Conservation (phyloP, 1,140 invertebrate genomes). For the Teleogryllus occipitalis region DNA sequence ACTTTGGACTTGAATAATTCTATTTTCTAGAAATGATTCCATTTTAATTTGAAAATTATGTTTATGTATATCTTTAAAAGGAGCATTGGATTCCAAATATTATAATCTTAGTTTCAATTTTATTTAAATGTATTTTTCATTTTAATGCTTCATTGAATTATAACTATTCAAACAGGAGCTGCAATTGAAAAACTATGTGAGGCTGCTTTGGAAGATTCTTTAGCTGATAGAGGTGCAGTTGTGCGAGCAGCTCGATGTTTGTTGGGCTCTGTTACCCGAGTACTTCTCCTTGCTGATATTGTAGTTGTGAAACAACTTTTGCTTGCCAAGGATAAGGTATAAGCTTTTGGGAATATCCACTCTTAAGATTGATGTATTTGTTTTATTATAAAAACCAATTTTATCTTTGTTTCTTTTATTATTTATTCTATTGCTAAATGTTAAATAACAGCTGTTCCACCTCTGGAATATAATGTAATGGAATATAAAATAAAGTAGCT, state of each 20-base stretch:
- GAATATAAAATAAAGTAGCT: too few species aligned
- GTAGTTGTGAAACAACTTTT: slow-evolving; percentile 96
- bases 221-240: slow-evolving; percentile 64
- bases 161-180: slow-evolving; percentile 49
- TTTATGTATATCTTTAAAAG: too few species aligned
- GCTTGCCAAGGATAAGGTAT: slow-evolving; percentile 90
- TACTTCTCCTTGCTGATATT: slow-evolving; percentile 95
- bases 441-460: too few species aligned
- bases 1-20: too few species aligned
- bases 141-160: not conserved
- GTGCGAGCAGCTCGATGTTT: slow-evolving; percentile 87
- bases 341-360: slow-evolving; percentile 23
- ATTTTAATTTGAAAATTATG: too few species aligned
- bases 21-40: too few species aligned
- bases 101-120: too few species aligned
- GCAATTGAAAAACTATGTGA: slow-evolving; percentile 85
- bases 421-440: too few species aligned
- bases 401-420: too few species aligned
- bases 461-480: too few species aligned
- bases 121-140: too few species aligned
- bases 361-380: not conserved
- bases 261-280: slow-evolving; percentile 88
- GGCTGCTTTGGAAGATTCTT: slow-evolving; percentile 55
- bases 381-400: not conserved
- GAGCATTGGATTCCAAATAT: too few species aligned